phyloP scores from a whole-genome alignment of 1,140 invertebrate genomes.

The Drosophila micromelanica region DNA sequence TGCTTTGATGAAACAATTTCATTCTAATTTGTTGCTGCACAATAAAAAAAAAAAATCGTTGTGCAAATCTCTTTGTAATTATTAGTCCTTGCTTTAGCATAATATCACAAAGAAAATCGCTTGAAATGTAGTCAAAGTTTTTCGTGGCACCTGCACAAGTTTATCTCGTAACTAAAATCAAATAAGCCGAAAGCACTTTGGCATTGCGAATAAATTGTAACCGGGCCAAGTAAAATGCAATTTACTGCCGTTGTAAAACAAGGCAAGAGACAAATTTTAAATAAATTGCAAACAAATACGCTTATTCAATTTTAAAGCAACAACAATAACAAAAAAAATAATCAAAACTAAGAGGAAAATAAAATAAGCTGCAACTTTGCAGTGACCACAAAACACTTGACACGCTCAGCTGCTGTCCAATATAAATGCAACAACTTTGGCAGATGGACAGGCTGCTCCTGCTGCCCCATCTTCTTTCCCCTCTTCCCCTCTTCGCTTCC shows the following conservation, averaged over 20 bases:
- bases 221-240: conserved; percentile 39
- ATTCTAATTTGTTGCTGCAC: neutral
- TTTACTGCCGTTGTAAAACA: conserved; percentile 38
- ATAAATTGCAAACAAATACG: conserved; percentile 77
- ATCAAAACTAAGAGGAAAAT: conserved; percentile 6
- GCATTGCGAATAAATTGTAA: conserved; percentile 40
- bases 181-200: conserved; percentile 51
- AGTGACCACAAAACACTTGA: conserved; percentile 74
- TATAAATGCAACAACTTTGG: conserved; percentile 55
- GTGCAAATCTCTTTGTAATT: neutral
- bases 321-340: conserved; percentile 48
- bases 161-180: conserved; percentile 55
- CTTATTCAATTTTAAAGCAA: conserved; percentile 63
- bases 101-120: conserved; percentile 20
- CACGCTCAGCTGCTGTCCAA: conserved; percentile 74
- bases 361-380: conserved; percentile 64
- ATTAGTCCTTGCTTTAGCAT: neutral
- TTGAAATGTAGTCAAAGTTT: conserved; percentile 6
- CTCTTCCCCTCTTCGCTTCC: neutral
- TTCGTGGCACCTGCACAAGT: conserved; percentile 15
- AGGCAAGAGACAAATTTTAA: conserved; percentile 53
- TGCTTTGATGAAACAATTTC: neutral
- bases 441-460: neutral
- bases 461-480: neutral
- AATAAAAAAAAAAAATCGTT: conserved; percentile 9